Evolutionary conservation across 2,113 vertebrate genomes (phyloP).

Genomic region (Hyperopisus bebe): DNA sequence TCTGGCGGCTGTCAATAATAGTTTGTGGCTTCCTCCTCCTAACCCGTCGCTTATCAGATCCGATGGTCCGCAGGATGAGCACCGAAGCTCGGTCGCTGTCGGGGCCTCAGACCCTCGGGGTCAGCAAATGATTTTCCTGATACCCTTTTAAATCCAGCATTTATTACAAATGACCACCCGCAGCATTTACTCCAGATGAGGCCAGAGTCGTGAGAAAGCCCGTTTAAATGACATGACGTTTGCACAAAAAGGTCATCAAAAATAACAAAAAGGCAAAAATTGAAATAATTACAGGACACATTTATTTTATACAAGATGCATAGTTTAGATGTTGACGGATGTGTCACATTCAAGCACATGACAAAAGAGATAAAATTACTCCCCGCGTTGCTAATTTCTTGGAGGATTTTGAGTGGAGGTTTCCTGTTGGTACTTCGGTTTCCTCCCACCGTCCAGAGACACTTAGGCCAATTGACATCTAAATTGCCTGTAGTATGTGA

Average conservation of each 20-base stretch:
- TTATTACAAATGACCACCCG: background rate
- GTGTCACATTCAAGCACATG: background rate
- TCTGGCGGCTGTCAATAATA: conserved; percentile 35
- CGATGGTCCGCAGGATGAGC: background rate
- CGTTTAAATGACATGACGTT: background rate
- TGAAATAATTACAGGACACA: background rate
- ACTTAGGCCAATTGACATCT: background rate
- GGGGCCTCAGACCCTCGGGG: background rate
- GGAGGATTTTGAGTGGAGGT: background rate
- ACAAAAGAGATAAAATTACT: background rate
- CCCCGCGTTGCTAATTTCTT: background rate
- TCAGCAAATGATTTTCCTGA: background rate
- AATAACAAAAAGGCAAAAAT: background rate
- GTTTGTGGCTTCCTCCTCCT: conserved; percentile 23
- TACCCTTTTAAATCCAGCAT: background rate
- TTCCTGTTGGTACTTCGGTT: background rate
- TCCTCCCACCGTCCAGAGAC: background rate
- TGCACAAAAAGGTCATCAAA: background rate
- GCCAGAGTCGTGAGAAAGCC: background rate
- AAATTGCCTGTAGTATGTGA: background rate
- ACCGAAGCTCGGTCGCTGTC: background rate
- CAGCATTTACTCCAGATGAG: background rate
- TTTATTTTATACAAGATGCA: background rate
- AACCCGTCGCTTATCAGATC: background rate
- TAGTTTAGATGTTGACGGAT: background rate